These are phyloP conservation scores for Hippocampus kuda DNA, from an alignment of 2,797 vertebrate species.

Conservation along the genomic window DNA sequence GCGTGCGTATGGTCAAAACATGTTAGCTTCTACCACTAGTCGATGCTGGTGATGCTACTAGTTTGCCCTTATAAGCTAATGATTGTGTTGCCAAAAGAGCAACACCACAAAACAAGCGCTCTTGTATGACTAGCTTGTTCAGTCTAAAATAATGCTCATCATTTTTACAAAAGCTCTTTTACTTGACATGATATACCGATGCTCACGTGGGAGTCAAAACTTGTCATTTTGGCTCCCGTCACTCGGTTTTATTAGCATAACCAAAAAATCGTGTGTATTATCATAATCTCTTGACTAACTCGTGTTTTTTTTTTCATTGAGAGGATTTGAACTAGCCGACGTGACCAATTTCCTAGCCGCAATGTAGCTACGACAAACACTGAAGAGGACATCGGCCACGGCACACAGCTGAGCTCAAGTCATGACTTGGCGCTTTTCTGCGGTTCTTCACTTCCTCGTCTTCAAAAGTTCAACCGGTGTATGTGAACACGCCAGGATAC, in stretches of 20 bases:
- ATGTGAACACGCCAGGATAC: neutral
- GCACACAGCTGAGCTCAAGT: neutral
- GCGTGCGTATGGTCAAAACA: neutral
- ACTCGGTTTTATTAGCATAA: neutral
- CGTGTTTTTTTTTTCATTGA: neutral
- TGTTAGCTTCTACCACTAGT: neutral
- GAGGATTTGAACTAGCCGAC: neutral
- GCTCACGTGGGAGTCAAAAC: neutral
- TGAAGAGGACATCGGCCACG: neutral
- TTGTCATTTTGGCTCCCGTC: neutral
- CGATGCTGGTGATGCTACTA: neutral
- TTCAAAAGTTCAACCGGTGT: neutral
- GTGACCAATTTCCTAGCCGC: neutral
- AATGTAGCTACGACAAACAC: neutral
- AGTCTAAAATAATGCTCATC: neutral
- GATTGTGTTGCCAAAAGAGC: too few relatives aligned
- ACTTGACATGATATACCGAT: neutral
- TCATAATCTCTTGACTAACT: too few relatives aligned
- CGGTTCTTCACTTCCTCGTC: neutral
- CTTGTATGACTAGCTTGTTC: neutral
- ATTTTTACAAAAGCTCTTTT: neutral
- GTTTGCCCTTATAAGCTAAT: neutral
- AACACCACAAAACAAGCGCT: neutral
- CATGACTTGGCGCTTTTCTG: neutral
- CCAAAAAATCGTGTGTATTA: neutral